Evolutionary conservation across 2,888 invertebrate species (phyloP), one percentile per base, ranked within the genome.

Genomic region (Aleiodes testaceus): DNA sequence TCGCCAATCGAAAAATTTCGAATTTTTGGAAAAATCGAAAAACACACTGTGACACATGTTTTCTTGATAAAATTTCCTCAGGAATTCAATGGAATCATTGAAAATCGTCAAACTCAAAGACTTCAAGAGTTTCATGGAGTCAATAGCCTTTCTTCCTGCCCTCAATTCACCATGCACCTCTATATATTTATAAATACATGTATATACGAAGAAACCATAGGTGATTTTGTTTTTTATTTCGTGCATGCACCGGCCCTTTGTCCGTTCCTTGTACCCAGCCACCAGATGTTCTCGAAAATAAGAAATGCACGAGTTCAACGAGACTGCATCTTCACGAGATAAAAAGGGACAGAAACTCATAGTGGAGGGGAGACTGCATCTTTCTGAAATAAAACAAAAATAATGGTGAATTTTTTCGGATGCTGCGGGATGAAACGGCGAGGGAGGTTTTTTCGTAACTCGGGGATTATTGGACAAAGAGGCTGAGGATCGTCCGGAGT

Each of bases 231-330:
- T 72, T 67, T 67, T 66, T 66, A n/a, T 67, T 50, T 26, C 9
- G 22, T 63, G 78, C 74, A 76, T 78, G 79, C 75, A 74, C 76
- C 77, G 77, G 78, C 73, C 76, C 82, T 83, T 82, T 83, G 69
- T 75, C 74, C 77, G 79, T 36, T 36, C 36, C 72, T 66, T 77
- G 78, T 74, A 49, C 65, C 36, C 79, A 78, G 77, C 77, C 80
- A 79, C 82, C 84, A 82, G 82, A 83, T 84, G 82, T 82, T 84
- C 82, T 53, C 66, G 70, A 75, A 79, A 83, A 84, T 81, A 82
- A 83, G 76, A 82, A 75, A 72, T 68, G 73, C 78, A 77, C 79
- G 77, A 83, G 74, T 79, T 77, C 75, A 74, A 75, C 14, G 69
- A 72, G 72, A 67, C 61, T 69, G 53, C 50, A n/a, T 36, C 36